Percentiles rank a stretch among this genome's conserved stretches.
Evolutionary conservation across 2,888 invertebrate genomes (phyloP).

Genomic region (Hoplodrina blanda): DNA sequence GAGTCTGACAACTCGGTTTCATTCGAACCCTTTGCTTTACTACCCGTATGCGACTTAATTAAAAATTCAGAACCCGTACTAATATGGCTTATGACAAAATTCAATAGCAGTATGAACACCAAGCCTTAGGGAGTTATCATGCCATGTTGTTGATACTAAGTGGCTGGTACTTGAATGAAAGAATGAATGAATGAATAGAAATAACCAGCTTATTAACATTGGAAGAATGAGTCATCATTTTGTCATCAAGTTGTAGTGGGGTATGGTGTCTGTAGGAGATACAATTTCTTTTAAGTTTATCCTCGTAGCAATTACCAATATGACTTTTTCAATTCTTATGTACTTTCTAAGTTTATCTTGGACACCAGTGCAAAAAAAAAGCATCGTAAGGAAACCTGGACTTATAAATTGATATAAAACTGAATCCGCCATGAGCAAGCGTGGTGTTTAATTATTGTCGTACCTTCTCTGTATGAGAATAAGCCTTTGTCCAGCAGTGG

Average conservation of each 20-base stretch:
- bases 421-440: too few species aligned
- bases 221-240: slow-evolving; percentile 13
- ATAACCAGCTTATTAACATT: neutral
- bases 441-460: too few species aligned
- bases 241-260: neutral
- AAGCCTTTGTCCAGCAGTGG: too few species aligned
- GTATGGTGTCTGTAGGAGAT: neutral
- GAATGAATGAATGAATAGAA: slow-evolving; percentile 35
- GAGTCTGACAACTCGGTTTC: slow-evolving; percentile 67
- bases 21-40: slow-evolving; percentile 64
- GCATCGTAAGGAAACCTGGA: too few species aligned
- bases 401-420: too few species aligned
- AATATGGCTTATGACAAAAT: slow-evolving; percentile 56
- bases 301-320: too few species aligned
- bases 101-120: slow-evolving; percentile 40
- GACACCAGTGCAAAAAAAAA: too few species aligned
- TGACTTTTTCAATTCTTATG: too few species aligned
- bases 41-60: slow-evolving; percentile 53
- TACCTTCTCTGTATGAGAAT: too few species aligned
- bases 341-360: too few species aligned
- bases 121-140: slow-evolving; percentile 44
- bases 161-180: slow-evolving; percentile 25
- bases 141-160: slow-evolving; percentile 38
- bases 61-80: slow-evolving; percentile 57
- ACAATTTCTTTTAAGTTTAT: too few species aligned